Base-by-base conservation (phyloP, 2,797 vertebrate genomes). In the Notoglanidium macrostoma region DNA sequence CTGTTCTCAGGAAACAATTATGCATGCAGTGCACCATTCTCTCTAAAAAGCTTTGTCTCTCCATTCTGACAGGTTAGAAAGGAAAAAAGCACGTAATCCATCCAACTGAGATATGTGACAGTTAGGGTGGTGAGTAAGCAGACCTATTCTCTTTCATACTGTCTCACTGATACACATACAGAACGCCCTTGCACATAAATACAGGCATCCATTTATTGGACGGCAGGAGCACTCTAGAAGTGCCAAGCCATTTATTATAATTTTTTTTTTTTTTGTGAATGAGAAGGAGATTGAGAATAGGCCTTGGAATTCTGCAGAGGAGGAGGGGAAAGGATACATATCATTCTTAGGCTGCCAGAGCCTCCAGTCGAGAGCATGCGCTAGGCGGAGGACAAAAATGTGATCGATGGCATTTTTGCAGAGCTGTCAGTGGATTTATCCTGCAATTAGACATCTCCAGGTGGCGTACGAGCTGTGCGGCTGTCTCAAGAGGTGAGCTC, bases 401-500 rank as follows among this genome's bases (percentile, higher is more conserved):
- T 87, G 32, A 92, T 90, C 79, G 85, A 88, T 87, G 72, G 78
- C 0, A 63, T 19, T 83, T 90, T 76, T 72, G 67, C 87, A 85
- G 89, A 86, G 82, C 87, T 85, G 87, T 87, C 88, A 87, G 89
- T 85, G 76, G 86, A 85, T 90, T 90, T 90, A 87, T 90, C 89
- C 89, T 87, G 70, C 84, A 85, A 86, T 89, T 90, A 91, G 87
- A 92, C 87, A 72, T 87, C 89, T 88, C 87, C 87, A 54, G 91
- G 72, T 88, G 72, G 90, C 21, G n/a, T 70, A 59, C 87, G 87
- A 84, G 86, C 67, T 82, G 83, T 84, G 78, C 67, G 51, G 57
- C 74, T 79, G 86, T 89, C 86, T 86, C 81, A 17, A 57, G 78
- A 81, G 83, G 55, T 88, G 88, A 89, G 86, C 57, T 78, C 44